Base-by-base conservation (phyloP, 2,113 vertebrate genomes). In the Chrysemys picta region DNA sequence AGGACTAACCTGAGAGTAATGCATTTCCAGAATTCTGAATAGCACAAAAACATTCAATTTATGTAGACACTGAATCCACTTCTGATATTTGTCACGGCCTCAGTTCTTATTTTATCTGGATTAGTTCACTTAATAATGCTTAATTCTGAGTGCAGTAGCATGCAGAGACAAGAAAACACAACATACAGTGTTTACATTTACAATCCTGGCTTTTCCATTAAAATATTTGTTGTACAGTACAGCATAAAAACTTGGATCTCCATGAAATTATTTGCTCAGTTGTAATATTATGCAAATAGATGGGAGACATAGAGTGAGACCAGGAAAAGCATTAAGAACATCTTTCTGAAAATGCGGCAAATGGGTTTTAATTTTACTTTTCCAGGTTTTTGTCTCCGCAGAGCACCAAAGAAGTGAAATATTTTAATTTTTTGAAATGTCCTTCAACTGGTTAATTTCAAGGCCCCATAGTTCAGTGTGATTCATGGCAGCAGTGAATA, bases 391-490 rank as follows among this genome's bases (percentile, higher is more conserved):
- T 94, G 94, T 94, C 80, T 86, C 86, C 81, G 65, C 3, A 1
- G 82, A 78, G 3, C 29, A 89, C 53, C 87, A 95, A 98, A 94
- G 82, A 87, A 87, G 27, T 56, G 72, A 10, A 62, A 59, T 76
- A 78, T 50, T 94, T 96, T 94, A 96, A 95, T 89, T 89, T 53
- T 97, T 95, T 49, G 13, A 19, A 91, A 90, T 88, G 89, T 97
- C 94, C 96, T 98, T 98, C 96, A 97, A 87, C 88, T 97, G 96
- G 87, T 87, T 98, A 97, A 97, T 97, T 98, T 96, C 93, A 95
- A 95, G 88, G 85, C 86, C 91, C 80, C 82, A 93, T 79, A 93
- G 95, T 94, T 97, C 45, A 0, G 81, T 93, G 89, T 97, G 96
- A 98, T 98, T 98, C 97, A 97, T 81, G 96, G 95, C 84, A 93